Conservation (phyloP, 2,888 invertebrate species). For the Proisotoma minuta region DNA sequence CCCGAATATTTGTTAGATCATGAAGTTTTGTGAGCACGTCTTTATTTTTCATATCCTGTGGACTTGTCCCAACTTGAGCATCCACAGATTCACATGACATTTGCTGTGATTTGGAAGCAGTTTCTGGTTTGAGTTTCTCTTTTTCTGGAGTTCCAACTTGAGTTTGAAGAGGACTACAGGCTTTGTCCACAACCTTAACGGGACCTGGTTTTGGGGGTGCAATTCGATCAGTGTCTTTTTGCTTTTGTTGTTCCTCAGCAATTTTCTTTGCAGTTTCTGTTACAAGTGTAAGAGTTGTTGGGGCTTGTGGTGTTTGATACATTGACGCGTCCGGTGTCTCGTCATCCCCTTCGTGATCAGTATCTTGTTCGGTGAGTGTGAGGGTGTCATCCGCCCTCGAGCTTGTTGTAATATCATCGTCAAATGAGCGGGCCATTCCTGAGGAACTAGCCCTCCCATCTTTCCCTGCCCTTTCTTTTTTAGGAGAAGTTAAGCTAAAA, state of each 20-base stretch:
- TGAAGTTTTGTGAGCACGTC: conserved; percentile 43
- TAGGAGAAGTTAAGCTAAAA: conserved; percentile 44
- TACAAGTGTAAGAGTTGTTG: background rate
- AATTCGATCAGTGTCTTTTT: conserved; percentile 16
- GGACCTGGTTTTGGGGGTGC: conserved; percentile 4
- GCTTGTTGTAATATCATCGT: conserved; percentile 40
- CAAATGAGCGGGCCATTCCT: conserved; percentile 34
- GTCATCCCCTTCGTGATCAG: conserved; percentile 23
- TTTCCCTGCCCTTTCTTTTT: conserved; percentile 32
- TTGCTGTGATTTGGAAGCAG: conserved; percentile 35
- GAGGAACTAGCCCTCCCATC: conserved; percentile 2
- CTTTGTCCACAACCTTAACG: conserved; percentile 31
- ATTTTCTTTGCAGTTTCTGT: background rate
- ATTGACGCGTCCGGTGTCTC: conserved; percentile 26
- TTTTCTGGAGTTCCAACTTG: conserved; percentile 23
- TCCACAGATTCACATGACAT: conserved; percentile 36
- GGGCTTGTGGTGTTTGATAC: conserved; percentile 18
- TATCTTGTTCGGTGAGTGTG: conserved; percentile 23
- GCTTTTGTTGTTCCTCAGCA: conserved; percentile 22
- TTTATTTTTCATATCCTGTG: conserved; percentile 34
- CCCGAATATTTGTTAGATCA: conserved; percentile 39
- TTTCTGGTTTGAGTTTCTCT: conserved; percentile 22
- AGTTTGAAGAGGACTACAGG: conserved; percentile 35
- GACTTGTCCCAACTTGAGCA: conserved; percentile 42
- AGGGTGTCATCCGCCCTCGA: conserved; percentile 27